Conservation (phyloP, 1,140 invertebrate species). For the Drosophila tsacasi region DNA sequence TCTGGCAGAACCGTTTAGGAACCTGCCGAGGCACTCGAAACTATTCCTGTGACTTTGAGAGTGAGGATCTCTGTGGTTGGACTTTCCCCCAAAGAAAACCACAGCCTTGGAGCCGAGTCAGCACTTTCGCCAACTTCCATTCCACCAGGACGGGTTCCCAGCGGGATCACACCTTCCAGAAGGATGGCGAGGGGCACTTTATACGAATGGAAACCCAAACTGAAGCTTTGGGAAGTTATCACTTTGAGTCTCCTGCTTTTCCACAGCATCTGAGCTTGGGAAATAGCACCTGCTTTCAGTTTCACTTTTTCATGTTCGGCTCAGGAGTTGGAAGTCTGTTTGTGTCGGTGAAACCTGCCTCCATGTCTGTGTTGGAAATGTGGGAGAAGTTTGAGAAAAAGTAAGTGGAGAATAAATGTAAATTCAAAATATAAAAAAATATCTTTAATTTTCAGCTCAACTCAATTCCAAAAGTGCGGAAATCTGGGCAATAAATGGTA, state of each 20-base stretch:
- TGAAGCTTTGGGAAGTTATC: neutral
- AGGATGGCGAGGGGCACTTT: slow-evolving; percentile 63
- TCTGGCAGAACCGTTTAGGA: slow-evolving; percentile 71
- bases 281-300: slow-evolving; percentile 1
- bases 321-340: neutral
- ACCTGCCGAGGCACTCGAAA: slow-evolving; percentile 46
- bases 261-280: slow-evolving; percentile 2
- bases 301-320: slow-evolving; percentile 8
- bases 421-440: too few species aligned
- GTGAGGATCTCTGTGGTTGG: slow-evolving; percentile 71
- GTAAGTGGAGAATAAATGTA: neutral
- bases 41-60: slow-evolving; percentile 71
- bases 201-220: slow-evolving; percentile 65
- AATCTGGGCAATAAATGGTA: slow-evolving; percentile 1
- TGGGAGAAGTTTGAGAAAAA: neutral
- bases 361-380: neutral
- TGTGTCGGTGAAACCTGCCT: slow-evolving; percentile 2
- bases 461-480: slow-evolving; percentile 1
- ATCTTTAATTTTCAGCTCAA: neutral
- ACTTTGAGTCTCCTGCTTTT: neutral
- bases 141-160: neutral
- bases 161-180: slow-evolving; percentile 5
- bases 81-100: neutral
- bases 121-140: slow-evolving; percentile 18
- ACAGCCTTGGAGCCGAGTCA: slow-evolving; percentile 56